Evolutionary conservation across 2,797 vertebrate genomes (phyloP), one percentile per base, ranked within the genome.

Genomic region (Leuciscus waleckii): DNA sequence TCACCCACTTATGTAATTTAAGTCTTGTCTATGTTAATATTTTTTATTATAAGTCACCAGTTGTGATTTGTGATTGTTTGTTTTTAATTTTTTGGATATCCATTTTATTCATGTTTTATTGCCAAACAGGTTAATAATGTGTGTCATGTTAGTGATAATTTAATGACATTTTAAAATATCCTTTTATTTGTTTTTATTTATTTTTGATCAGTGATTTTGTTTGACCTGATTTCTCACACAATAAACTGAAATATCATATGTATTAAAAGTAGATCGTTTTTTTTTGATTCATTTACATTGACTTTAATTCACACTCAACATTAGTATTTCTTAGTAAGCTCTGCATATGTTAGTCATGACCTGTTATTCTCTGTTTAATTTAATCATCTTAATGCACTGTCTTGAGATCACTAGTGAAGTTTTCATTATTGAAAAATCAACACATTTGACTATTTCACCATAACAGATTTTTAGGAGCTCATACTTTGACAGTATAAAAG

Each of bases 1-100:
- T 58, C 96, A 98, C 87, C 97, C 97, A 68, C 95, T 11, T 29
- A 1, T 77, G 37, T 43, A 0, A 7, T 43, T 41, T 21, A 43
- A 11, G 2, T 16, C 41, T 51, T n/a, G 11, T 37, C 4, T 0
- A 16, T 80, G 13, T 51, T 80, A 10, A 49, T 46, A 49, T 7
- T 41, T 35, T 26, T 65, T 23, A 68, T 26, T 69, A 13, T n/a
- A 58, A 58, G n/a, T 29, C n/a, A 29, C 14, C 5, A 32, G 5
- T 7, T 58, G 23, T 58, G 56, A n/a, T 11, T 61, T 4, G 13
- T 23, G 54, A 41, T 35, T 1, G 7, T 43, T 63, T 21, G 35
- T 14, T 37, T 41, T 39, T 2, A 56, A 26, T 56, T 56, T 14
- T 51, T 54, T 54, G 32, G 32, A 54, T 51, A 1, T 37, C 32